Percentiles rank a stretch among this genome's conserved stretches.
Conservation (phyloP, 2,888 invertebrate species). For the Pycnomerus fuliginosus region DNA sequence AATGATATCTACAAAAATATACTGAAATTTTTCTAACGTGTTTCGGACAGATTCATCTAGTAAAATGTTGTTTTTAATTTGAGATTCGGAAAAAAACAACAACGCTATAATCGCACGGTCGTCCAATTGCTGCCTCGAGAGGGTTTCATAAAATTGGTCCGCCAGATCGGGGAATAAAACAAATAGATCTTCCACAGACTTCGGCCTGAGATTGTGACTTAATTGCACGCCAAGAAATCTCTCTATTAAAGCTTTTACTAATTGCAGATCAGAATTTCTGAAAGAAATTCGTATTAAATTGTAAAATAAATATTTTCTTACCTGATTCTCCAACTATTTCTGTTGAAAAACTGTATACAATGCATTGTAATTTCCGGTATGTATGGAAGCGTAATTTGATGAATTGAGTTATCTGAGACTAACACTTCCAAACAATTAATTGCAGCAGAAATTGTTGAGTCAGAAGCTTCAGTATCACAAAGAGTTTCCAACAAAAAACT, state of each 20-base stretch:
- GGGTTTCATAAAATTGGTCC: conserved; percentile 27
- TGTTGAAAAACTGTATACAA: conserved; percentile 31
- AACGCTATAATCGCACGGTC: conserved; percentile 35
- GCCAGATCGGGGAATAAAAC: conserved; percentile 31
- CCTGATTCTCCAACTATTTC: conserved; percentile 35
- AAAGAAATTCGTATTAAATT: conserved; percentile 16
- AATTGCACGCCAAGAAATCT: conserved; percentile 36
- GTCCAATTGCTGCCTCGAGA: conserved; percentile 24
- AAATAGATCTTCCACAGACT: conserved; percentile 35
- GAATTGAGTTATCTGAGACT: conserved; percentile 34
- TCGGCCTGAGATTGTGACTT: conserved; percentile 29
- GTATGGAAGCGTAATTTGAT: conserved; percentile 30
- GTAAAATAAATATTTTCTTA: conserved; percentile 14
- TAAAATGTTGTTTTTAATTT: conserved; percentile 27
- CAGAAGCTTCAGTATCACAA: conserved; percentile 19
- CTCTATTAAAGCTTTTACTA: conserved; percentile 36
- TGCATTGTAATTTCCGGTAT: conserved; percentile 28
- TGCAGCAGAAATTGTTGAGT: conserved; percentile 30
- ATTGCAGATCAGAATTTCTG: conserved; percentile 38
- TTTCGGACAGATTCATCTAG: conserved; percentile 10
- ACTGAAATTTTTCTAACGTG: conserved; percentile 22
- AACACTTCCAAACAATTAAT: conserved; percentile 37
- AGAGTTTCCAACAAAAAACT: conserved; percentile 29
- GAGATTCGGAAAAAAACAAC: conserved; percentile 37
- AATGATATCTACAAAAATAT: conserved; percentile 29